Base-by-base conservation (phyloP, 2,888 invertebrate genomes). In the Caradrina clavipalpis region DNA sequence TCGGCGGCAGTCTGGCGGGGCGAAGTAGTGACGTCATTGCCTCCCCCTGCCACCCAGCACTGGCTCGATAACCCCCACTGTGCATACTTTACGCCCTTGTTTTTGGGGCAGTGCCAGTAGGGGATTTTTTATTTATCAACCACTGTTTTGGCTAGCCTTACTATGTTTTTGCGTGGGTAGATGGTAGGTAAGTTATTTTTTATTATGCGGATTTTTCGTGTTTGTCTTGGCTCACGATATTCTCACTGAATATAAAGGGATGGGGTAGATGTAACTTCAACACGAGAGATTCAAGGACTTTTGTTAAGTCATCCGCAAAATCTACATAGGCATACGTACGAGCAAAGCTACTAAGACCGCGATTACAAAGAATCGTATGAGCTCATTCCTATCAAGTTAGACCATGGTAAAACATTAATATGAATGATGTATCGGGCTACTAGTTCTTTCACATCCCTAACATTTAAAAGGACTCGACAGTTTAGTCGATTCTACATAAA, bases 81-180 rank as follows among this genome's bases (percentile, higher is more conserved):
- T 91, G 91, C 91, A 93, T 91, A 92, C 92, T 92, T 93, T 91
- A 92, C 91, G 90, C 89, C 91, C 90, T 84, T 89, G 90, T 90
- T 90, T 90, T 92, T 89, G 89, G 91, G 89, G 84, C 87, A 87
- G 74, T 84, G 87, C 89, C 87, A 88, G 86, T 85, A 82, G 83
- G 82, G 83, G 86, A 84, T 87, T 87, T 89, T 90, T 87, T 89
- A 87, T 90, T 89, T 85, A 85, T 80, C 80, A 76, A 79, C 81
- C 76, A 64, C 67, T 76, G 73, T 72, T 79, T 83, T 72, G 73
- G 76, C 77, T 74, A 64, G 71, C 60, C 56, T 62, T 81, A 67
- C 61, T 67, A 66, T 68, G 61, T 76, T 73, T 78, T 69, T 80
- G 53, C 57, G 64, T 62, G 35, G 54, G 62, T 70, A 17, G 62